Evolutionary conservation across 1,140 invertebrate species (phyloP), one percentile per base, ranked within the genome.

Genomic region (Anastrepha ludens): DNA sequence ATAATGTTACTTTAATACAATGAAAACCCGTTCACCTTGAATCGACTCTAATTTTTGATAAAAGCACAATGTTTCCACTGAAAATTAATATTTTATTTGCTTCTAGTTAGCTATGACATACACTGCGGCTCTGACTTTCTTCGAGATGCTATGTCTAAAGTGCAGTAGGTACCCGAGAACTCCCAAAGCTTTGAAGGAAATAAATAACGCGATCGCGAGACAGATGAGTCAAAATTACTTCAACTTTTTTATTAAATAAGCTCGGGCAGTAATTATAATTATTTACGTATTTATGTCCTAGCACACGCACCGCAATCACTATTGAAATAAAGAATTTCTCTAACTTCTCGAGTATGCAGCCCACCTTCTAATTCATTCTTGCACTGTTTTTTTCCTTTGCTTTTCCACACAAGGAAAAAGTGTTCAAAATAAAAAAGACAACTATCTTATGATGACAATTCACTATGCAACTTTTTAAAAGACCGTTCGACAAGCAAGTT

Each of bases 371-470:
- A 67, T 67, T 67, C 29, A 11, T 64, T 7, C 29, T 41, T 67
- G 29, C 13, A 67, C 2, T 11, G 9, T 41, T 41, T 67, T 67
- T 65, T 39, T 67, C 9, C 65, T 67, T 39, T 64, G 20, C 62
- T 67, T 41, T 67, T 67, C 65, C 39, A 39, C 65, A 67, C 29
- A 67, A 67, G 20, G 39, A 67, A 67, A 67, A 67, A 67, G 65
- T 67, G 29, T 67, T 67, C 65, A 67, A 67, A 67, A 67, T 67
- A 67, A 67, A 67, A 67, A 11, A 39, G n/a, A 67, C 6, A 65
- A 65, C 4, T 11, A 15, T 29, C 13, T 67, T 67, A 39, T 11
- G 39, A 13, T 11, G 11, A 67, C 65, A 39, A 67, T 3, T 2
- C 65, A 67, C 65, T 67, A 67, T 67, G 13, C 65, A 67, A 67